Percentiles rank a stretch among this genome's conserved stretches.
These are phyloP conservation scores for Balanococcus diminutus DNA, from an alignment of 2,888 invertebrate genomes.

Conservation along the genomic window DNA sequence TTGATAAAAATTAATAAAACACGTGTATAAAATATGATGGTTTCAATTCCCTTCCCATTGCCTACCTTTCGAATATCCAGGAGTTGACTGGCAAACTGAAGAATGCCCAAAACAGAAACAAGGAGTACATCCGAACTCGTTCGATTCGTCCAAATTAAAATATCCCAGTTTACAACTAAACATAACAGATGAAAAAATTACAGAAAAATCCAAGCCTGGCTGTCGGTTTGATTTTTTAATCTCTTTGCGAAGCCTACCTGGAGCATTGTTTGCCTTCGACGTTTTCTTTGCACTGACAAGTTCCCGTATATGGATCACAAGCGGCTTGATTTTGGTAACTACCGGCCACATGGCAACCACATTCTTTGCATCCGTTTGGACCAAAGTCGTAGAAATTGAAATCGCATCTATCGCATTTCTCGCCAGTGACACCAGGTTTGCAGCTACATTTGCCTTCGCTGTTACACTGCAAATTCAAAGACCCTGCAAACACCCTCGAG, in stretches of 20 bases:
- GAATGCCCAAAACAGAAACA: slow-evolving; percentile 99
- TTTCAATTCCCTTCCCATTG: too few relatives aligned
- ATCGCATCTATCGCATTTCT: slow-evolving; percentile 87
- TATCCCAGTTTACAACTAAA: slow-evolving; percentile 89
- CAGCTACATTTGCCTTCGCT: slow-evolving; percentile 91
- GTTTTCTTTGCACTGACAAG: slow-evolving; percentile 85
- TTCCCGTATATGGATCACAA: slow-evolving; percentile 82
- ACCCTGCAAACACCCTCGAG: too few relatives aligned
- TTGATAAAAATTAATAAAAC: too few relatives aligned
- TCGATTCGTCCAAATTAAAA: slow-evolving; percentile 83
- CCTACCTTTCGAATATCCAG: slow-evolving; percentile 76
- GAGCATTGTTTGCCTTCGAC: slow-evolving; percentile 95
- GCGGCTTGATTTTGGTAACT: slow-evolving; percentile 79
- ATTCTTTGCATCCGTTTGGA: slow-evolving; percentile 86
- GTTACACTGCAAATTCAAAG: slow-evolving; percentile 88
- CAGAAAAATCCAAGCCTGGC: background rate
- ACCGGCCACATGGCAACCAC: slow-evolving; percentile 85
- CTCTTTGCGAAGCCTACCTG: slow-evolving; percentile 73
- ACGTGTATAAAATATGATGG: too few relatives aligned
- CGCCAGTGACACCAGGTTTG: slow-evolving; percentile 93
- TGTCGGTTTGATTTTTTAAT: background rate
- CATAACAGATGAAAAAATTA: background rate
- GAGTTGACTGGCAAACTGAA: slow-evolving; percentile 86
- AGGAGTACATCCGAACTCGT: slow-evolving; percentile 95
- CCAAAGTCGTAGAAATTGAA: slow-evolving; percentile 91